These are phyloP conservation scores for Mimachlamys varia DNA, from an alignment of 2,888 invertebrate species.

Conservation along the genomic window DNA sequence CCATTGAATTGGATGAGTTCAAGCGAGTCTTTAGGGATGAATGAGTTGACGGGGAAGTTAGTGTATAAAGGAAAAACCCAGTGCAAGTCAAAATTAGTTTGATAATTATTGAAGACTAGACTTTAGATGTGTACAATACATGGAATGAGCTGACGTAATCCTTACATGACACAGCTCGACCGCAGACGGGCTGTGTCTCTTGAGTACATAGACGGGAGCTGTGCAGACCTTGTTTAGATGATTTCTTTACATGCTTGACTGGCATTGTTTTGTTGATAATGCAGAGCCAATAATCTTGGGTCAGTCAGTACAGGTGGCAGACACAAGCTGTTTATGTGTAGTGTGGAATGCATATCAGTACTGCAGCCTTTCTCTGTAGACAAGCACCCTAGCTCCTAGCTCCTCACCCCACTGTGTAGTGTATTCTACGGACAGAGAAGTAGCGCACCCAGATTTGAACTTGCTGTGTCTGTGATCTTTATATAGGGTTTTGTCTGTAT, in stretches of 20 bases:
- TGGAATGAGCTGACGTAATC: background rate
- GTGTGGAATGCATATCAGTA: background rate
- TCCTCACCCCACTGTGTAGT: too few relatives aligned
- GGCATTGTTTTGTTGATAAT: background rate
- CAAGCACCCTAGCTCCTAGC: background rate
- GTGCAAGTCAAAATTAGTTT: too few relatives aligned
- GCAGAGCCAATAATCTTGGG: background rate
- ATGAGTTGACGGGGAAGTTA: too few relatives aligned
- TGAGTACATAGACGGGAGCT: background rate
- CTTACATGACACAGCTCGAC: background rate
- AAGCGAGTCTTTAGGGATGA: too few relatives aligned
- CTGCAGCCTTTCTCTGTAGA: background rate
- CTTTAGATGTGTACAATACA: too few relatives aligned
- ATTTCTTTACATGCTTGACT: constrained; percentile 1
- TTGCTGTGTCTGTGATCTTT: background rate
- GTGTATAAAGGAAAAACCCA: too few relatives aligned
- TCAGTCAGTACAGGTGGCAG: background rate
- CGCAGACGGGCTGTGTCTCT: background rate
- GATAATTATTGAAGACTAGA: too few relatives aligned
- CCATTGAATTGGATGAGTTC: too few relatives aligned
- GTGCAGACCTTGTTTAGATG: background rate
- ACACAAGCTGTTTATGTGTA: background rate
- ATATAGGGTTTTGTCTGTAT: background rate
- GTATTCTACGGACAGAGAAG: too few relatives aligned
- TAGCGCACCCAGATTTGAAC: background rate